These are phyloP conservation scores for Dendrocincla tyrannina DNA, from an alignment of 2,797 vertebrate genomes.

Conservation along the genomic window DNA sequence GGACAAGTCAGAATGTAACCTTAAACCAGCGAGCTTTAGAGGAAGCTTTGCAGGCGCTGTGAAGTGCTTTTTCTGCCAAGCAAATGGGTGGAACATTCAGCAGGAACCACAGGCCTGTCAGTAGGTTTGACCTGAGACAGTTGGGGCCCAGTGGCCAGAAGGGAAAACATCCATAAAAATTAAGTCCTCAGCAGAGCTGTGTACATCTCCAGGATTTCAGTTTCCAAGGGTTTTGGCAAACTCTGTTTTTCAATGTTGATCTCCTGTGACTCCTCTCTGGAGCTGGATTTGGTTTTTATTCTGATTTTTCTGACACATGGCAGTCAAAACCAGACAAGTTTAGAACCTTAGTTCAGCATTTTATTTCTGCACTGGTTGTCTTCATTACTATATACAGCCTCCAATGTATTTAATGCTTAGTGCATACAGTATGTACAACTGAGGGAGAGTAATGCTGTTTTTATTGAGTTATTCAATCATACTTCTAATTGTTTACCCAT, in stretches of 20 bases:
- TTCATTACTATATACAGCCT: not conserved
- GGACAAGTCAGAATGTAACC: slow-evolving; percentile 3
- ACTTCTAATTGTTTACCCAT: not conserved
- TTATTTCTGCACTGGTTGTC: not conserved
- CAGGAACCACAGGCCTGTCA: not conserved
- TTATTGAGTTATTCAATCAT: not conserved
- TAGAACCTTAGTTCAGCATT: not conserved
- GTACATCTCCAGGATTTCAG: not conserved
- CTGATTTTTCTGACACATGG: not conserved
- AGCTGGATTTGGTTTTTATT: not conserved
- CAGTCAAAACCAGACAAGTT: not conserved
- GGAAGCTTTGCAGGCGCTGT: not conserved
- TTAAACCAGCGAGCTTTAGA: slow-evolving; percentile 28
- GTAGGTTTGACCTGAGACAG: not conserved
- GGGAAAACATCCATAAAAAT: not conserved
- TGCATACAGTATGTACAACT: not conserved
- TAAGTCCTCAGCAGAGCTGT: not conserved
- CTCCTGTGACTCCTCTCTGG: not conserved
- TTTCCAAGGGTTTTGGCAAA: not conserved
- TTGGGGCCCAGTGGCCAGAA: not conserved
- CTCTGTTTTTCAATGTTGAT: not conserved
- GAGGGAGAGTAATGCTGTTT: not conserved
- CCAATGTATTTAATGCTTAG: not conserved
- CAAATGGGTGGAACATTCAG: not conserved
- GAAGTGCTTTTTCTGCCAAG: not conserved